Evolutionary conservation across 2,888 invertebrate species (phyloP).

Genomic region (Volucella zonaria): DNA sequence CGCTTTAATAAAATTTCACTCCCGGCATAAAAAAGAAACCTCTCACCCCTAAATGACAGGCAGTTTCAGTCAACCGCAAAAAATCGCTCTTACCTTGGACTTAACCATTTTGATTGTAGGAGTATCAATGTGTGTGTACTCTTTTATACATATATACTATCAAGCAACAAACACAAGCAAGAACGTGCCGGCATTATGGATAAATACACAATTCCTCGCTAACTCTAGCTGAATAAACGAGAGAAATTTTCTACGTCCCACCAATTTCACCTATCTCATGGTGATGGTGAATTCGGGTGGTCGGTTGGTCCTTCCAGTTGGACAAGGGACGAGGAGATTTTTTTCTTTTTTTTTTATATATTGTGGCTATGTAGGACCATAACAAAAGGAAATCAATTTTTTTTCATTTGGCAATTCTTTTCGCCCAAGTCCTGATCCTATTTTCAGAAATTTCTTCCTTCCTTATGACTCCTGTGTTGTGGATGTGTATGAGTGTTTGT

Average conservation of each 20-base stretch:
- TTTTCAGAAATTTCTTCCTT: slow-evolving; percentile 51
- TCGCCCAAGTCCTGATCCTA: slow-evolving; percentile 12
- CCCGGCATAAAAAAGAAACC: background rate
- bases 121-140: slow-evolving; percentile 7
- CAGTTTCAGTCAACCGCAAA: slow-evolving; percentile 60
- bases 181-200: slow-evolving; percentile 17
- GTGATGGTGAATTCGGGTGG: background rate
- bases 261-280: slow-evolving; percentile 8
- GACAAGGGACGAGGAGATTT: slow-evolving; percentile 2
- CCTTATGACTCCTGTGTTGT: slow-evolving; percentile 35
- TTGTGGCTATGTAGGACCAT: slow-evolving; percentile 45
- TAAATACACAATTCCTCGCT: slow-evolving; percentile 40
- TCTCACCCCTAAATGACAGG: slow-evolving; percentile 18
- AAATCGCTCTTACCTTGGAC: slow-evolving; percentile 63
- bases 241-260: slow-evolving; percentile 46
- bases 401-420: slow-evolving; percentile 40
- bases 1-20: too few species aligned
- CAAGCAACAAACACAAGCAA: slow-evolving; percentile 35
- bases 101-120: slow-evolving; percentile 55
- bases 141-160: slow-evolving; percentile 20
- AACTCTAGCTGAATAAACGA: slow-evolving; percentile 49
- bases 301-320: background rate
- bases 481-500: background rate
- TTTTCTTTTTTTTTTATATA: slow-evolving; percentile 3
- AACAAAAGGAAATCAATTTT: slow-evolving; percentile 70